Percentiles rank a stretch among this genome's conserved stretches.
Conservation (phyloP, 2,888 invertebrate species). For the Flexamia atlantica region DNA sequence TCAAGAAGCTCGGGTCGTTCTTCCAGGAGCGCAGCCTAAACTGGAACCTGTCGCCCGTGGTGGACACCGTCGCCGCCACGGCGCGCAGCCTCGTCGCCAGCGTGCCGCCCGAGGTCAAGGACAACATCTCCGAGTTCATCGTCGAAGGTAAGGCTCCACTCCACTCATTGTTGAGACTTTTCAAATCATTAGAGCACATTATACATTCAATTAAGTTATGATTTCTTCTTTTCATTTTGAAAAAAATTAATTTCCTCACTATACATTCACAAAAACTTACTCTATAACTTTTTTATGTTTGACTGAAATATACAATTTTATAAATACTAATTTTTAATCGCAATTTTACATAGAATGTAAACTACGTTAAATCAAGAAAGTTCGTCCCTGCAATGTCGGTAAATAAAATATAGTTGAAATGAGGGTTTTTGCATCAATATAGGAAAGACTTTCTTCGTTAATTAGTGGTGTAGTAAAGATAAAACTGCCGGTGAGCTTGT, state of each 20-base stretch:
- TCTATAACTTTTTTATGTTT: too few species aligned
- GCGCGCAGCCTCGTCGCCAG: constrained; percentile 76
- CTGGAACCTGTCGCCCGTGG: constrained; percentile 75
- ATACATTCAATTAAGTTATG: too few species aligned
- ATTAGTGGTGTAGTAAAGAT: neutral
- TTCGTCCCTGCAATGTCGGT: too few species aligned
- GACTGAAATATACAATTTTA: too few species aligned
- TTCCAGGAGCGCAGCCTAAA: constrained; percentile 78
- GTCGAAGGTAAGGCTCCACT: constrained; percentile 77
- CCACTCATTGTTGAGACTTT: too few species aligned
- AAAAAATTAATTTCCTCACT: too few species aligned
- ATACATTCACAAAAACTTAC: too few species aligned
- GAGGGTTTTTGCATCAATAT: neutral
- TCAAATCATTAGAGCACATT: too few species aligned
- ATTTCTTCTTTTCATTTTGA: too few species aligned
- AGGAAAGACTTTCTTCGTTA: constrained; percentile 11
- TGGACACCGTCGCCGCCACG: constrained; percentile 74
- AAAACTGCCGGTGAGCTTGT: neutral
- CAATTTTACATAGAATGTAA: too few species aligned
- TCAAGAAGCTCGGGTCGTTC: constrained; percentile 77
- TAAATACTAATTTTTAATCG: too few species aligned
- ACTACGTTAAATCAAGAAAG: too few species aligned
- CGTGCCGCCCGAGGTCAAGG: constrained; percentile 78
- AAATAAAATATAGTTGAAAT: neutral
- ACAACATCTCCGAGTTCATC: constrained; percentile 77